These are phyloP conservation scores for Rhyacichthys aspro DNA, from an alignment of 2,797 vertebrate species.

Conservation along the genomic window DNA sequence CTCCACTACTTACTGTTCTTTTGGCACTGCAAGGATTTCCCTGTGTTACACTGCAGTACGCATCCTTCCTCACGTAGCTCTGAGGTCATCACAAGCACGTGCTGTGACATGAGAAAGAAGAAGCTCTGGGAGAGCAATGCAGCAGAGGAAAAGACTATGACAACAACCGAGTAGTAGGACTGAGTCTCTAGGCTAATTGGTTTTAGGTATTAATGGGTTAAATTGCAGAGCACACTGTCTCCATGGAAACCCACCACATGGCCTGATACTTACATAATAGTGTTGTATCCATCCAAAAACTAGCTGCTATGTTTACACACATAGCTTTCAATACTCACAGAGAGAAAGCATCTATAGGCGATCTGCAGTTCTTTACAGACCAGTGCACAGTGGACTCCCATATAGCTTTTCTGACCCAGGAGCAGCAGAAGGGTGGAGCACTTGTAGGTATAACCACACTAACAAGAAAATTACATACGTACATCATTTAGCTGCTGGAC, in stretches of 20 bases:
- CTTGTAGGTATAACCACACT: no score
- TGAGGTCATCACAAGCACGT: constrained; percentile 23
- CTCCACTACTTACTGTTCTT: neutral
- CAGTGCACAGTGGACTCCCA: constrained; percentile 10
- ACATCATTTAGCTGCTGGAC: no score
- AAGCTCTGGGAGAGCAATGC: neutral
- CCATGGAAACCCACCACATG: constrained; percentile 17
- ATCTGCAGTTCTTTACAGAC: constrained; percentile 19
- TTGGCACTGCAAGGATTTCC: constrained; percentile 54
- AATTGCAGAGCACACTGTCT: neutral
- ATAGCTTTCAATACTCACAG: neutral
- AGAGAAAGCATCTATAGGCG: constrained; percentile 10
- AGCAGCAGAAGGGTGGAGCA: no score
- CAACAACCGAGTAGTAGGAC: neutral
- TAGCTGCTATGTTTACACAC: neutral
- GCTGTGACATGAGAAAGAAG: neutral
- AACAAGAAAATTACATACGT: no score
- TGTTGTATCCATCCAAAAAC: constrained; percentile 25
- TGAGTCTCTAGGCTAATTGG: neutral
- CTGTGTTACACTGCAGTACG: constrained; percentile 32
- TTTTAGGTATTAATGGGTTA: neutral
- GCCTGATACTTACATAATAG: constrained; percentile 35
- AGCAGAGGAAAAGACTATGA: neutral
- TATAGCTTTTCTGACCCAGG: no score
- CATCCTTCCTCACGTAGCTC: constrained; percentile 62